Percentiles rank a stretch among this genome's conserved stretches.
phyloP scores from a whole-genome alignment of 2,113 vertebrate genomes.

The Thomomys bottae region DNA sequence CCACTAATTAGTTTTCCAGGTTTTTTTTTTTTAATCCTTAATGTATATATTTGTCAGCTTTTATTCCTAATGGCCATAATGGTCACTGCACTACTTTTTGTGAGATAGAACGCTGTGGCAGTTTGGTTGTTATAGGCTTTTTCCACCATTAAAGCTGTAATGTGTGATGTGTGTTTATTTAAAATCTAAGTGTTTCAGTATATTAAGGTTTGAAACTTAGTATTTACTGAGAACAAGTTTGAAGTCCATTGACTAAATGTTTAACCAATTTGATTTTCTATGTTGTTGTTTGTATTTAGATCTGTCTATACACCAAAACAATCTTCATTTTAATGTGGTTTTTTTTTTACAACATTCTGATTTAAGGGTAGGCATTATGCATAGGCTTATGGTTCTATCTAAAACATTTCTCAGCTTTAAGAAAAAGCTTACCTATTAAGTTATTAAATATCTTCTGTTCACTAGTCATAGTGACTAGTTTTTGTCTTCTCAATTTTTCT shows the following conservation, averaged over 20 bases:
- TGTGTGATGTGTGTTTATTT: conserved; percentile 9
- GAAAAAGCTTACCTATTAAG: conserved; percentile 69
- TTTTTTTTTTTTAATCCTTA: background rate
- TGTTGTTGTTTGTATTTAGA: conserved; percentile 64
- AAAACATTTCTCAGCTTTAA: conserved; percentile 46
- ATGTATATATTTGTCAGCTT: background rate
- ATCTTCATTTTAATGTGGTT: conserved; percentile 74
- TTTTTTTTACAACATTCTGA: conserved; percentile 59
- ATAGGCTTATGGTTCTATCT: conserved; percentile 37
- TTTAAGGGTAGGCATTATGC: conserved; percentile 52
- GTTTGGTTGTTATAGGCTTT: background rate
- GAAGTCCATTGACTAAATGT: conserved; percentile 71
- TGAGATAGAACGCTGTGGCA: too few relatives aligned
- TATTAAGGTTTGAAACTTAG: conserved; percentile 70
- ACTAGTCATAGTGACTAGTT: conserved; percentile 66
- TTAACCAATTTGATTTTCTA: conserved; percentile 77
- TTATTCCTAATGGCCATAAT: background rate
- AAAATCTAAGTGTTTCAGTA: background rate
- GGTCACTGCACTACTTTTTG: too few relatives aligned
- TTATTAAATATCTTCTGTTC: conserved; percentile 36
- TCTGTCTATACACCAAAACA: conserved; percentile 77
- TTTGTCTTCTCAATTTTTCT: conserved; percentile 67
- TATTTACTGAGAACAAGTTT: conserved; percentile 72
- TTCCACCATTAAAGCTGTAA: background rate
- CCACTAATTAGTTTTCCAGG: background rate